A percentile compares a stretch with the other conserved stretches of the same genome.
Evolutionary conservation across 2,888 invertebrate species (phyloP).

Genomic region (Bedellia somnulentella): DNA sequence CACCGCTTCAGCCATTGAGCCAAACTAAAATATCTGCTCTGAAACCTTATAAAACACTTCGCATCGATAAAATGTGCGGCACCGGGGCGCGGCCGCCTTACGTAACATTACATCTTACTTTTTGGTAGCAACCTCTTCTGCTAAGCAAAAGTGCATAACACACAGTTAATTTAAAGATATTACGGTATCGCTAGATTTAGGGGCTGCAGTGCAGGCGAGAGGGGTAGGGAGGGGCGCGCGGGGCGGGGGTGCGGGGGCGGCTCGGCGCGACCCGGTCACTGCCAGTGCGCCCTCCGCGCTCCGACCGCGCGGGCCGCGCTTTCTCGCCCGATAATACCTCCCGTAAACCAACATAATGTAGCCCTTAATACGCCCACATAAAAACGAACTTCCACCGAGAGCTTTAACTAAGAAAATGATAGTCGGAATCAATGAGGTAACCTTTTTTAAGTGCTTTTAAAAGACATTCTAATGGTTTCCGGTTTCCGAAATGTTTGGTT

Average conservation of each 20-base stretch:
- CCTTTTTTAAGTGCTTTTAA: too few relatives aligned
- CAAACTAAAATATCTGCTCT: too few relatives aligned
- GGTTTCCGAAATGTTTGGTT: neutral
- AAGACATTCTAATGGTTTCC: slow-evolving; percentile 4
- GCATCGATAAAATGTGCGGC: too few relatives aligned
- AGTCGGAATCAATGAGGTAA: slow-evolving; percentile 55
- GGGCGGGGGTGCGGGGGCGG: slow-evolving; percentile 11
- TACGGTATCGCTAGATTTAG: slow-evolving; percentile 30
- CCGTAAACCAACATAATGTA: too few relatives aligned
- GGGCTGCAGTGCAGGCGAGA: slow-evolving; percentile 12
- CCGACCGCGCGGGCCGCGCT: slow-evolving; percentile 42
- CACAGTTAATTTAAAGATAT: slow-evolving; percentile 44
- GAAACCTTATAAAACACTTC: too few relatives aligned
- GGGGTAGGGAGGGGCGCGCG: slow-evolving; percentile 11
- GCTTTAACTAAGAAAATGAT: slow-evolving; percentile 29
- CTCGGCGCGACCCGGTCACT: slow-evolving; percentile 46
- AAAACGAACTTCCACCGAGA: too few relatives aligned
- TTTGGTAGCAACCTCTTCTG: too few relatives aligned
- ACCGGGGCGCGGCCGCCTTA: too few relatives aligned
- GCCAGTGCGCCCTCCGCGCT: slow-evolving; percentile 54
- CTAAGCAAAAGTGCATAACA: slow-evolving; percentile 13
- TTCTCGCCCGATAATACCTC: neutral
- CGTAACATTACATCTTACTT: too few relatives aligned
- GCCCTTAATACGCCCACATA: too few relatives aligned
- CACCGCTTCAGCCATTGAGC: too few relatives aligned